A percentile compares a stretch with the other conserved stretches of the same genome.
These are phyloP conservation scores for Polypterus bichir DNA, from an alignment of 2,113 vertebrate species.

Conservation along the genomic window DNA sequence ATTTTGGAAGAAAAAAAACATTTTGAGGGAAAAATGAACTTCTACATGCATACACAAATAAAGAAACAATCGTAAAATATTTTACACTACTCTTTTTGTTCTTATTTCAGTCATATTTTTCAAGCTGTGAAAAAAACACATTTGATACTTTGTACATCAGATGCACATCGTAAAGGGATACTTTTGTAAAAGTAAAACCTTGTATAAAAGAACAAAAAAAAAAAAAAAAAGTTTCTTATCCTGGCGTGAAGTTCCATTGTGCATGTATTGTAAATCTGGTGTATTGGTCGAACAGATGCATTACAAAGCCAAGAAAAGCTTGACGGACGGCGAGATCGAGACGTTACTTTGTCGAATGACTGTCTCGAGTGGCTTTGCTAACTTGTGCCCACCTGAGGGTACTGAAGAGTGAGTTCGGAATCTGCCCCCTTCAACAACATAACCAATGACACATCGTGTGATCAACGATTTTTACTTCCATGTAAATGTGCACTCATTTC, in stretches of 20 bases:
- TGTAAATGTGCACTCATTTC: background rate
- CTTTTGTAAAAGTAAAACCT: slow-evolving; percentile 76
- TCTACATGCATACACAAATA: background rate
- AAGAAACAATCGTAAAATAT: slow-evolving; percentile 2
- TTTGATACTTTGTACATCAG: slow-evolving; percentile 89
- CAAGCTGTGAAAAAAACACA: slow-evolving; percentile 65
- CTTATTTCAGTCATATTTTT: slow-evolving; percentile 56
- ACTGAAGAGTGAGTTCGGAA: background rate
- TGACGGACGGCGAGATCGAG: background rate
- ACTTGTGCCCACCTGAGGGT: background rate
- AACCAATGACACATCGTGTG: background rate
- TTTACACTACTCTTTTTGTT: slow-evolving; percentile 13
- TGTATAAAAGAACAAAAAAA: slow-evolving; percentile 64
- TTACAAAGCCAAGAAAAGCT: slow-evolving; percentile 20
- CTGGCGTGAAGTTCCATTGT: slow-evolving; percentile 61
- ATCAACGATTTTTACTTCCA: background rate
- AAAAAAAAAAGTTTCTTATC: slow-evolving; percentile 56
- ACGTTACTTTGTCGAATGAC: too few relatives aligned
- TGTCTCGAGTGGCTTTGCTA: too few relatives aligned
- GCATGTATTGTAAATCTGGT: slow-evolving; percentile 56
- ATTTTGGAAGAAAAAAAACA: slow-evolving; percentile 34
- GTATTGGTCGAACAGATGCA: slow-evolving; percentile 46
- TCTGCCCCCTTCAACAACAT: slow-evolving; percentile 1
- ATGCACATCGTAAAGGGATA: slow-evolving; percentile 77
- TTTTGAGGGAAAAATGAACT: background rate